Percentiles rank a stretch among this genome's conserved stretches.
Evolutionary conservation across 2,888 invertebrate genomes (phyloP).

Genomic region (Zygogramma bicolorata): DNA sequence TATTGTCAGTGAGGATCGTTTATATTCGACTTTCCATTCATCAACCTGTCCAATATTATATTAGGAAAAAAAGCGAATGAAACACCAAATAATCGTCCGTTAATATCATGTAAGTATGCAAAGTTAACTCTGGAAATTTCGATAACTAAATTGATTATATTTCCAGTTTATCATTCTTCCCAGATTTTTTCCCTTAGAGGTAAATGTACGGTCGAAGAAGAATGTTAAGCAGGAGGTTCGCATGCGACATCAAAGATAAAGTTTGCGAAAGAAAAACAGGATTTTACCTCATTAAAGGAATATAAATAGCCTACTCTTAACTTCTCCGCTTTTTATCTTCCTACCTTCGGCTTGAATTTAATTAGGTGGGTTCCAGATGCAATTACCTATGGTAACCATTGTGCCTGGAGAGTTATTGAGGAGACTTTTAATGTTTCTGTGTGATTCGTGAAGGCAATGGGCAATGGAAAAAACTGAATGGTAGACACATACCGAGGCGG

Average conservation of each 20-base stretch:
- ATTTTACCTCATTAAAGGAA: slow-evolving; percentile 24
- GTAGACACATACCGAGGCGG: too few relatives aligned
- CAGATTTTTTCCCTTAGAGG: background rate
- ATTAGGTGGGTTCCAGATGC: background rate
- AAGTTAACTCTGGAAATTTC: background rate
- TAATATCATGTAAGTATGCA: background rate
- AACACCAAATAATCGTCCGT: background rate
- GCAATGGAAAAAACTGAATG: background rate
- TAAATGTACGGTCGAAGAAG: background rate
- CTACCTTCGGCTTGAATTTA: background rate
- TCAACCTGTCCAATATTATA: too few relatives aligned
- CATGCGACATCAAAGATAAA: slow-evolving; percentile 15
- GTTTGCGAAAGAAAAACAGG: slow-evolving; percentile 19
- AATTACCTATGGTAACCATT: background rate
- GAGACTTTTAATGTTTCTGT: background rate
- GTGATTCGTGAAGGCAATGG: background rate
- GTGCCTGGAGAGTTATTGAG: background rate
- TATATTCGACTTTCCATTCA: too few relatives aligned
- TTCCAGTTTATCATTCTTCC: background rate
- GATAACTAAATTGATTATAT: background rate
- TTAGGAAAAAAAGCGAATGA: background rate
- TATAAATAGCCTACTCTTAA: slow-evolving; percentile 11
- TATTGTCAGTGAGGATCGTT: too few relatives aligned
- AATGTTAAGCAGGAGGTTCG: background rate
- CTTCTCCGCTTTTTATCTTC: slow-evolving; percentile 13